Evolutionary conservation across 2,888 invertebrate genomes (phyloP).

Genomic region (Andrena praecox): DNA sequence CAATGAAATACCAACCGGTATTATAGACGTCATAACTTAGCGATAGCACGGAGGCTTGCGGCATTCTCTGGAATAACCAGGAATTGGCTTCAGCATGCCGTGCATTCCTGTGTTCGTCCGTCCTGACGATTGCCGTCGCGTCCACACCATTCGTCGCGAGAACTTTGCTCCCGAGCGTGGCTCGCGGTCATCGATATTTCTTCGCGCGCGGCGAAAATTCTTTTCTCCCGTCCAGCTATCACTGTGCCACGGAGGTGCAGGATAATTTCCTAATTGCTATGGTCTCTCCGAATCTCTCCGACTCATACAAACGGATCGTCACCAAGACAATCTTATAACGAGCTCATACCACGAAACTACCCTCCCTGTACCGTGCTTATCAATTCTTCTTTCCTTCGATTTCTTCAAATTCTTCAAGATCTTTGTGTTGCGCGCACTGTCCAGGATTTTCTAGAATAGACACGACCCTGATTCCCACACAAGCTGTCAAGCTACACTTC

Average conservation of each 20-base stretch:
- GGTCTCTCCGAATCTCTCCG: too few relatives aligned
- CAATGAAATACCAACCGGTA: conserved; percentile 69
- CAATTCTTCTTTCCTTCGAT: too few relatives aligned
- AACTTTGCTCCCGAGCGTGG: conserved; percentile 48
- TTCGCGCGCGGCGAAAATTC: conserved; percentile 37
- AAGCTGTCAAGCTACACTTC: background rate
- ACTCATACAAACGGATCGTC: background rate
- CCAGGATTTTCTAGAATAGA: too few relatives aligned
- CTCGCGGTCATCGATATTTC: conserved; percentile 32
- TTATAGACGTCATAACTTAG: conserved; percentile 72
- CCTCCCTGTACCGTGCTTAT: too few relatives aligned
- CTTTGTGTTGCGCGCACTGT: too few relatives aligned
- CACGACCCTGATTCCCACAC: too few relatives aligned
- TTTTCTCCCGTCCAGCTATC: conserved; percentile 1
- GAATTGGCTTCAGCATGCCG: conserved; percentile 66
- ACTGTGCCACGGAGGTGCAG: too few relatives aligned
- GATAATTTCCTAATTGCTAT: background rate
- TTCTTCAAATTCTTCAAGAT: too few relatives aligned
- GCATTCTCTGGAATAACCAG: conserved; percentile 65
- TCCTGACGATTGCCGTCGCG: conserved; percentile 35
- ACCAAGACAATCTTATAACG: too few relatives aligned
- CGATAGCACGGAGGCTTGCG: conserved; percentile 57
- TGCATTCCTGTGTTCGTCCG: conserved; percentile 56
- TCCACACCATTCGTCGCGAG: conserved; percentile 39
- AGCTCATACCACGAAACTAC: too few relatives aligned